These are phyloP conservation scores for Toxotes jaculatrix DNA, from an alignment of 2,113 vertebrate genomes.

Conservation along the genomic window DNA sequence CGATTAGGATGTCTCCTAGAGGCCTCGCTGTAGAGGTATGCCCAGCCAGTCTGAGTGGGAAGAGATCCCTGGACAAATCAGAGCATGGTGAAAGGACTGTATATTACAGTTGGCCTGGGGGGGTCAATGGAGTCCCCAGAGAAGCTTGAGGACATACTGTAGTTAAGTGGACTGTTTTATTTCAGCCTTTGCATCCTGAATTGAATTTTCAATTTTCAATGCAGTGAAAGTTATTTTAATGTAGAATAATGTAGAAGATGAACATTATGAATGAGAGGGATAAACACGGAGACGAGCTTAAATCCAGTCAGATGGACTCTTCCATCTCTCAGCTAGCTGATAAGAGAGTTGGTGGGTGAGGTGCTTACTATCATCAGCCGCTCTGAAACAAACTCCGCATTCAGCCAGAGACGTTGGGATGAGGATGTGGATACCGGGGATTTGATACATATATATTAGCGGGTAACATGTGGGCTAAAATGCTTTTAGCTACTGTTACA, in stretches of 20 bases:
- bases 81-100: not conserved
- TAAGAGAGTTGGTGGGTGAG: constrained; percentile 69
- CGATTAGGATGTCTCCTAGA: constrained; percentile 33
- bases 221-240: too few relatives aligned
- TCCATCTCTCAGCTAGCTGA: constrained; percentile 62
- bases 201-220: not conserved
- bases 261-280: constrained; percentile 67
- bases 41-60: not conserved
- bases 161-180: not conserved
- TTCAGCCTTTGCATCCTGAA: not conserved
- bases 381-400: constrained; percentile 56
- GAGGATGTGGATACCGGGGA: constrained; percentile 27
- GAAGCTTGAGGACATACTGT: not conserved
- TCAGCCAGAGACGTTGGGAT: constrained; percentile 31
- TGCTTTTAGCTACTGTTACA: not conserved
- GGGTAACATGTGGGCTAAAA: not conserved
- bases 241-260: constrained; percentile 37
- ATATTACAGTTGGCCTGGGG: not conserved
- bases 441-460: constrained; percentile 8
- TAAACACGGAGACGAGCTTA: constrained; percentile 76
- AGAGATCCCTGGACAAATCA: not conserved
- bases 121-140: not conserved
- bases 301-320: constrained; percentile 66
- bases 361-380: constrained; percentile 65
- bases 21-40: constrained; percentile 1